Conservation (phyloP, 2,888 invertebrate genomes). For the Trichogramma dendrolimi region DNA sequence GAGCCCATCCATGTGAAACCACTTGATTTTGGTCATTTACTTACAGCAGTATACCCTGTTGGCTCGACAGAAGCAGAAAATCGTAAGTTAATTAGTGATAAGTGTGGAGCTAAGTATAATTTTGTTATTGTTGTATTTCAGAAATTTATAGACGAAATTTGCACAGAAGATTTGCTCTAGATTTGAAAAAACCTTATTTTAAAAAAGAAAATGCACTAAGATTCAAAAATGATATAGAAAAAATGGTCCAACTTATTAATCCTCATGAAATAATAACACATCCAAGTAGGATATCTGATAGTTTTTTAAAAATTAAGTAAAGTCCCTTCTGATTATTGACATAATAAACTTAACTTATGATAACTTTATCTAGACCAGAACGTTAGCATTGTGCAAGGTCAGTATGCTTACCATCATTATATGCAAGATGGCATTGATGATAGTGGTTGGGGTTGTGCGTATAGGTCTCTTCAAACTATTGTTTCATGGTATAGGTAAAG, state of each 20-base stretch:
- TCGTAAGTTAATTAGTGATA: constrained; percentile 54
- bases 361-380: constrained; percentile 42
- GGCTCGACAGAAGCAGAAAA: constrained; percentile 65
- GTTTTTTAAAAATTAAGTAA: constrained; percentile 1
- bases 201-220: constrained; percentile 66
- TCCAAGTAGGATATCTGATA: constrained; percentile 35
- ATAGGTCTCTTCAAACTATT: constrained; percentile 93
- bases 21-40: constrained; percentile 67
- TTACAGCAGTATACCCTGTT: constrained; percentile 70
- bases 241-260: constrained; percentile 60
- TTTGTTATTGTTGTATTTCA: constrained; percentile 44
- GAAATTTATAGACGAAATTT: constrained; percentile 64
- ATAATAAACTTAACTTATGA: background rate
- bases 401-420: constrained; percentile 94
- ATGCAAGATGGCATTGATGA: constrained; percentile 92
- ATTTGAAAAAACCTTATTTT: constrained; percentile 69
- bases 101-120: constrained; percentile 9
- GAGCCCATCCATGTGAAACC: constrained; percentile 74
- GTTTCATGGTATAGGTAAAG: constrained; percentile 85
- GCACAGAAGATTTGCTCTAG: constrained; percentile 69
- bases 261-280: constrained; percentile 64
- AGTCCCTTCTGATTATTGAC: background rate
- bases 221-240: constrained; percentile 54
- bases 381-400: constrained; percentile 68
- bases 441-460: constrained; percentile 99